Conservation (phyloP, 2,888 invertebrate species). For the Galerucella calmariensis region DNA sequence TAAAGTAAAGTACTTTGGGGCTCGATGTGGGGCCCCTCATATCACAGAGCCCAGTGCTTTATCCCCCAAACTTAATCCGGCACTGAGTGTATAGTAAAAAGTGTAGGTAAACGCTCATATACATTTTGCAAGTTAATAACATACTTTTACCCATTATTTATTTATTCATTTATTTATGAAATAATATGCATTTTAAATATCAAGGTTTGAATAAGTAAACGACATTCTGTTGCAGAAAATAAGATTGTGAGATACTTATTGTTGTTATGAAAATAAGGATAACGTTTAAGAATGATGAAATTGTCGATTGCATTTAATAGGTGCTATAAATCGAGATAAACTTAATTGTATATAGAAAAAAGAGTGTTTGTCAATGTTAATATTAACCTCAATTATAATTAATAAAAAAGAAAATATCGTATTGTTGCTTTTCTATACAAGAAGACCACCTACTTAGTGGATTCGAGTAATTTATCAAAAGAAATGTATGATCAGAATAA, state of each 20-base stretch:
- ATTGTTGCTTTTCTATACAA: background rate
- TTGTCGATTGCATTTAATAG: background rate
- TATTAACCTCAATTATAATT: background rate
- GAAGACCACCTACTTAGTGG: no score
- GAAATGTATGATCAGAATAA: no score
- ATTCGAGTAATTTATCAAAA: no score
- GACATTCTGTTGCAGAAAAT: background rate
- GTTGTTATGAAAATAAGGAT: slow-evolving; percentile 1
- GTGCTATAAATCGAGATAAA: background rate
- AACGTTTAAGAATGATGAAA: slow-evolving; percentile 1
- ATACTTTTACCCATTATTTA: no score
- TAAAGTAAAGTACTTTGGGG: no score
- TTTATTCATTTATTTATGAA: background rate
- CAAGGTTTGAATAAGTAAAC: slow-evolving; percentile 9
- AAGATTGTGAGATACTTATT: no score
- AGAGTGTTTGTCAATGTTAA: background rate
- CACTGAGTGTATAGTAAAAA: no score
- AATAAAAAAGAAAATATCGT: background rate
- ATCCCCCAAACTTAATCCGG: no score
- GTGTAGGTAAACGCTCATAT: no score
- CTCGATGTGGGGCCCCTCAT: no score
- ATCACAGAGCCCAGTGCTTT: no score
- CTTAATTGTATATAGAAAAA: background rate
- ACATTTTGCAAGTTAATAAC: background rate
- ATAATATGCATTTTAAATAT: slow-evolving; percentile 12